Conservation (phyloP, 2,888 invertebrate species). For the Eristalinus sepulchralis region DNA sequence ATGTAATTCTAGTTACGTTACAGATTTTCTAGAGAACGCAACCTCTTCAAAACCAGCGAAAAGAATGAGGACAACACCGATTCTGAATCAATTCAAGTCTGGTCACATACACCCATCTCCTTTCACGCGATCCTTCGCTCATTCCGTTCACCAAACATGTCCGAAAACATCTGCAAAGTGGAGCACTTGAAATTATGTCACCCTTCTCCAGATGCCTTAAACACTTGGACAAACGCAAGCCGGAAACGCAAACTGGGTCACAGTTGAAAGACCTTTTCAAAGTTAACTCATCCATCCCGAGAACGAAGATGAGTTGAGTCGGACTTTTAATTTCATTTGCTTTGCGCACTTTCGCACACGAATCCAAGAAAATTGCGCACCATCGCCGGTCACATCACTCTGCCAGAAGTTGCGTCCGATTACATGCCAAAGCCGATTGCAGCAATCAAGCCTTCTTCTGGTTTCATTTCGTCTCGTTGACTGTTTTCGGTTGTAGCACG, state of each 20-base stretch:
- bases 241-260: background rate
- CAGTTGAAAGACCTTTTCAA: background rate
- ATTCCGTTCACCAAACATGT: background rate
- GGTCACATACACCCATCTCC: background rate
- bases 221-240: background rate
- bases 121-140: background rate
- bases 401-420: background rate
- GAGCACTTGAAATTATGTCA: background rate
- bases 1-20: no score
- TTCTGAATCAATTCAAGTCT: background rate
- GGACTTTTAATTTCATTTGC: background rate
- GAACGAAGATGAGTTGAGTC: background rate
- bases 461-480: background rate
- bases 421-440: background rate
- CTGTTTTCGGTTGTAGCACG: background rate
- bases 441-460: background rate
- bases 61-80: background rate
- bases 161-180: background rate
- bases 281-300: background rate
- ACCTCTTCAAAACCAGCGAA: no score
- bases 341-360: background rate
- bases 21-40: no score
- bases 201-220: background rate
- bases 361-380: slow-evolving; percentile 3
- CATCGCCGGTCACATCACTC: background rate